Conservation (phyloP, 2,888 invertebrate species). For the Drymonia ruficornis region DNA sequence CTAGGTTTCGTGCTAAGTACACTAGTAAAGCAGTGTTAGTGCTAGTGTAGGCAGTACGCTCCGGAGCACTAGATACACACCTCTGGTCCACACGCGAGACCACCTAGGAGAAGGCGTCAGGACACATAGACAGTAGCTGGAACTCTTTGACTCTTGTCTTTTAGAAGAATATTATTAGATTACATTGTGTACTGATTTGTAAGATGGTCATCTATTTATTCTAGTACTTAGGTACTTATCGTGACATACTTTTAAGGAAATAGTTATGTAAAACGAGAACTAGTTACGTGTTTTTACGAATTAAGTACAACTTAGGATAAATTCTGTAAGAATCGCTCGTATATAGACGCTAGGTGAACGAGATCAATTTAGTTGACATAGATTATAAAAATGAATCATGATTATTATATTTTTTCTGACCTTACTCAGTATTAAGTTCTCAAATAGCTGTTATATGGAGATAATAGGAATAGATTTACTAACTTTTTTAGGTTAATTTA, state of each 20-base stretch:
- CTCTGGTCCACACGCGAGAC: slow-evolving; percentile 79
- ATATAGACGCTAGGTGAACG: slow-evolving; percentile 71
- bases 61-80: slow-evolving; percentile 83
- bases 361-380: slow-evolving; percentile 61
- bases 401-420: slow-evolving; percentile 63
- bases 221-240: slow-evolving; percentile 81
- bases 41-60: slow-evolving; percentile 85
- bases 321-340: slow-evolving; percentile 65
- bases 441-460: slow-evolving; percentile 70
- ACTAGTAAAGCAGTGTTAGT: slow-evolving; percentile 83
- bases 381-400: slow-evolving; percentile 56
- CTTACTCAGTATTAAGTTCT: slow-evolving; percentile 82
- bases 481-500: slow-evolving; percentile 69
- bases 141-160: slow-evolving; percentile 64
- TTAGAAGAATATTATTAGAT: slow-evolving; percentile 72
- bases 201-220: slow-evolving; percentile 83
- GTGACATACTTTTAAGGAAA: slow-evolving; percentile 78
- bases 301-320: slow-evolving; percentile 80
- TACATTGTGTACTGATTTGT: slow-evolving; percentile 56
- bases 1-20: slow-evolving; percentile 85
- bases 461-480: slow-evolving; percentile 67
- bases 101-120: slow-evolving; percentile 81
- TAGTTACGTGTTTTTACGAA: slow-evolving; percentile 64
- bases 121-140: slow-evolving; percentile 75
- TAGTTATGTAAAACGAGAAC: slow-evolving; percentile 71